Evolutionary conservation across 2,113 vertebrate species (phyloP).

Genomic region (Oncorhynchus gorbuscha): DNA sequence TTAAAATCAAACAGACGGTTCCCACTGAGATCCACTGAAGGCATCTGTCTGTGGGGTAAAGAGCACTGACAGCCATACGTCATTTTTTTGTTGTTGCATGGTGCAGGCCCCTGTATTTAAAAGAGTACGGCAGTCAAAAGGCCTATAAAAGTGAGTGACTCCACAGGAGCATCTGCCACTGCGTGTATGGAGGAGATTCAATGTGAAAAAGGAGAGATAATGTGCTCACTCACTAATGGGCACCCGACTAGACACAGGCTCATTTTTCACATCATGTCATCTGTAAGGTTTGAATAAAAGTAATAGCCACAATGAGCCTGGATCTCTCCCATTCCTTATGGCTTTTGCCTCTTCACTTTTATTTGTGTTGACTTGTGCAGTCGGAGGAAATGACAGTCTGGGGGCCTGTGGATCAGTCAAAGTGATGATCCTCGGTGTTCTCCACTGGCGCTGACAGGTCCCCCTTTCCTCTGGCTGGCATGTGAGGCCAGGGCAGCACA

Average conservation of each 20-base stretch:
- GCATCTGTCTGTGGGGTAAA: constrained; percentile 66
- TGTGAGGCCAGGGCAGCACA: constrained; percentile 82
- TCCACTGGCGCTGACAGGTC: constrained; percentile 92
- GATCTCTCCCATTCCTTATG: constrained; percentile 92
- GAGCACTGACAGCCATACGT: constrained; percentile 63
- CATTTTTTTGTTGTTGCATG: constrained; percentile 46
- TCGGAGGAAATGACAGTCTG: constrained; percentile 94
- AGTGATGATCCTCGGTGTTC: constrained; percentile 90
- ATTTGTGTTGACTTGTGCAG: constrained; percentile 99
- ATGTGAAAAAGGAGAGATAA: constrained; percentile 96
- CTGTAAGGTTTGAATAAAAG: constrained; percentile 96
- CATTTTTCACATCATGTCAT: constrained; percentile 99
- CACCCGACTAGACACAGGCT: constrained; percentile 96
- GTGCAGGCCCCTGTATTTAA: constrained; percentile 68
- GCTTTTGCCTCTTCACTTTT: constrained; percentile 93
- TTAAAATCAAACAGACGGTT: constrained; percentile 50
- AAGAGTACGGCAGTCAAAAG: constrained; percentile 74
- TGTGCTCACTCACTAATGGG: constrained; percentile 98
- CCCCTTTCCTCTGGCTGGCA: constrained; percentile 77
- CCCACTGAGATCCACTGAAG: constrained; percentile 41
- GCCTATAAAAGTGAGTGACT: constrained; percentile 80
- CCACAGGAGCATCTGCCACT: constrained; percentile 80
- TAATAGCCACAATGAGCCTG: constrained; percentile 90
- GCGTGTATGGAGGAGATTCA: constrained; percentile 79
- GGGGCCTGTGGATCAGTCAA: constrained; percentile 88